Base-by-base conservation (phyloP, 1,140 invertebrate species). In the Heliconius nattereri region DNA sequence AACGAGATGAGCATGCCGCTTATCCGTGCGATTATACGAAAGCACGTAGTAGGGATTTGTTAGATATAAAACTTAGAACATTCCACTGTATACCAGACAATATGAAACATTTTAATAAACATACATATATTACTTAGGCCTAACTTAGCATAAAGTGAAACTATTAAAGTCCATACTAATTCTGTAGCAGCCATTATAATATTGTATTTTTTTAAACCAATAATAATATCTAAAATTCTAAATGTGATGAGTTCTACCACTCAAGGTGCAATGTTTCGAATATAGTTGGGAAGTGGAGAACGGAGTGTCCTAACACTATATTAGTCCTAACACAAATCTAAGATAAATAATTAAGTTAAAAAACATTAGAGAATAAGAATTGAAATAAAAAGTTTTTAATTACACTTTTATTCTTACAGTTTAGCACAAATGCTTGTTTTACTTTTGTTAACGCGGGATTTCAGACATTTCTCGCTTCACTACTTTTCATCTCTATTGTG, bases 11-110 rank as follows among this genome's bases (percentile, higher is more conserved):
- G 88, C 89, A 92, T 90, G 89, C 85, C 84, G 85, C 85, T 86
- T 89, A 93, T 91, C 90, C 91, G 75, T 76, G 84, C 83, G 90
- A 92, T 93, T 93, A 92, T 91, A 90, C 87, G 77, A 82, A 86
- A 83, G 90, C 91, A 93, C 91, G 91, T 93, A 91, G 85, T 82
- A 75, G 79, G 90, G 91, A 93, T 92, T 90, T 91, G 75, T 83
- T 83, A 75, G 85, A 88, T 87, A 89, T 85, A 81, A 89, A 89
- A 90, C 84, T 82, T 80, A 73, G 75, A 80, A 73, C 72, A 73
- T 78, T 71, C 54, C 71, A 74, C 32, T 73, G 66, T 54, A 26
- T 66, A 29, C 13, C 23, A 29, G 16, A 66, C 26, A 66, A 26
- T 60, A 19, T 57, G 26, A 75, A 8, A 16, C 23, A 37, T 73